Percentiles rank a stretch among this genome's conserved stretches.
phyloP scores from a whole-genome alignment of 2,113 vertebrate genomes.

The Odocoileus hemionus region DNA sequence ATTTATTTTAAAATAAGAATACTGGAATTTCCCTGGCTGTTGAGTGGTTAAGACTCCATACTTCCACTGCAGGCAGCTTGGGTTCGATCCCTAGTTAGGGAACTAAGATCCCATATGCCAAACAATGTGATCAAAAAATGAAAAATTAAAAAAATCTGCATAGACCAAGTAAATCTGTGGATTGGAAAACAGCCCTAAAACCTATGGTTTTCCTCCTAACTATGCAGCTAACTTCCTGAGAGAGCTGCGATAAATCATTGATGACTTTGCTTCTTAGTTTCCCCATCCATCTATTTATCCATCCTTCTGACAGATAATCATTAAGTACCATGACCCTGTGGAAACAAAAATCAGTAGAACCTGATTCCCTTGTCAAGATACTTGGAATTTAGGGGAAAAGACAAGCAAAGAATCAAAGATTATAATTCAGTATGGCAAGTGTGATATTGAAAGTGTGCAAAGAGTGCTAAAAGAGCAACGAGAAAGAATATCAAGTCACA shows the following conservation, averaged over 20 bases:
- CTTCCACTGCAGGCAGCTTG: background rate
- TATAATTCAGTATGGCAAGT: background rate
- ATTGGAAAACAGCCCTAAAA: background rate
- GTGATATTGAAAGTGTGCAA: background rate
- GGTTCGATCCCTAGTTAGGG: background rate
- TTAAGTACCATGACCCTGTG: background rate
- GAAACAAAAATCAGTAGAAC: background rate
- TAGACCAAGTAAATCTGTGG: background rate
- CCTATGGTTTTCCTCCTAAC: background rate
- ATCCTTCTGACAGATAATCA: background rate
- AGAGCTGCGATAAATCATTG: background rate
- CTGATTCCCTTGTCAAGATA: background rate
- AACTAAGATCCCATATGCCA: background rate
- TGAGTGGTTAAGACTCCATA: background rate
- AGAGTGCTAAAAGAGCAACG: background rate
- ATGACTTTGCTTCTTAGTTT: background rate
- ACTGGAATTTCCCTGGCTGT: background rate
- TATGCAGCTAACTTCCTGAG: background rate
- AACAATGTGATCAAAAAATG: background rate
- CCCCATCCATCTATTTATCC: background rate
- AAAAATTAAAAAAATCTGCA: background rate
- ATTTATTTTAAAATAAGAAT: background rate
- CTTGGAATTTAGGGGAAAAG: background rate
- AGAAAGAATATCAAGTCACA: background rate
- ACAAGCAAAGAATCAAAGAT: background rate